These are phyloP conservation scores for Machimus rusticus DNA, from an alignment of 2,888 invertebrate species.

Conservation along the genomic window DNA sequence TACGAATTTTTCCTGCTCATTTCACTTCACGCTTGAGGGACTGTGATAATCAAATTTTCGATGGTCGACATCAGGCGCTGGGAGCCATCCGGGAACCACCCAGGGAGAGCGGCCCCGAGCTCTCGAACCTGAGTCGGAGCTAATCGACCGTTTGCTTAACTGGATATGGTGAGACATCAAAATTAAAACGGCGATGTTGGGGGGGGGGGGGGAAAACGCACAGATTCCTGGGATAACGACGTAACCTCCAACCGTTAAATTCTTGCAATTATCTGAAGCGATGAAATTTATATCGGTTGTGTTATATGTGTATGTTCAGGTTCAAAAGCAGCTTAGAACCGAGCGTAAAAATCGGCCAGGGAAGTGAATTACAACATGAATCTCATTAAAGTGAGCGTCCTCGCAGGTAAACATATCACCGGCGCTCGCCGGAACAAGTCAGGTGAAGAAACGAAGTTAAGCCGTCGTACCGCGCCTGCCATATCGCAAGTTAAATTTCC, in stretches of 20 bases:
- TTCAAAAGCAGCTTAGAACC: not conserved
- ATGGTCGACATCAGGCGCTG: not conserved
- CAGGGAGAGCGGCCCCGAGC: not conserved
- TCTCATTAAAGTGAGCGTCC: not conserved
- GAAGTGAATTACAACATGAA: not conserved
- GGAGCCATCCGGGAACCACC: not conserved
- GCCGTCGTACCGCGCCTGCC: not conserved
- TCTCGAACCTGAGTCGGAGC: not conserved
- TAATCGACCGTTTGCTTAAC: constrained; percentile 26
- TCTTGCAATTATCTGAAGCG: not conserved
- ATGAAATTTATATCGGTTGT: not conserved
- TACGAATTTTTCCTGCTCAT: constrained; percentile 24
- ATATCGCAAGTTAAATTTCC: not conserved
- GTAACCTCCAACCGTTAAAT: constrained; percentile 40
- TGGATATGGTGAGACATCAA: not conserved
- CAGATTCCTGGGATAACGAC: not conserved
- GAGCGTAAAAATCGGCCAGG: not conserved
- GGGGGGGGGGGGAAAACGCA: not conserved
- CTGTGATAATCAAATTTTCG: constrained; percentile 13
- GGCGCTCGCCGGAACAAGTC: not conserved
- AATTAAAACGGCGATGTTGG: not conserved
- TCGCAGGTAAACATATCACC: not conserved
- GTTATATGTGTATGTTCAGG: not conserved
- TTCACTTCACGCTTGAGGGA: constrained; percentile 7
- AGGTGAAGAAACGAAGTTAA: constrained; percentile 3